Conservation (phyloP, 2,888 invertebrate genomes). For the Ophion ventricosus region DNA sequence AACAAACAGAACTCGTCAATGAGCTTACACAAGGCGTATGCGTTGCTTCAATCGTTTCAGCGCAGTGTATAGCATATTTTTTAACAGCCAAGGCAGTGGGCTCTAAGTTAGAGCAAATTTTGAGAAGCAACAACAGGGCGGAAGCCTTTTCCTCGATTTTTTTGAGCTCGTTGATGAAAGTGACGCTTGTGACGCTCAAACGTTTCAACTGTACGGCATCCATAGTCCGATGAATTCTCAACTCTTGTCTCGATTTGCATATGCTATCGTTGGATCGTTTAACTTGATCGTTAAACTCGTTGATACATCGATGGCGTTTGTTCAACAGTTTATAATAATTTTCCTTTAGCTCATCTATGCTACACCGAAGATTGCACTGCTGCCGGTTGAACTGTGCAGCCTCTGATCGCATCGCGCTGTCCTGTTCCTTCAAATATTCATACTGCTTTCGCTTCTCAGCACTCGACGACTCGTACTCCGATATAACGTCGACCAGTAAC, state of each 20-base stretch:
- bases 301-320: slow-evolving; percentile 71
- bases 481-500: slow-evolving; percentile 72
- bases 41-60: slow-evolving; percentile 77
- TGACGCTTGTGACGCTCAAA: slow-evolving; percentile 87
- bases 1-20: background rate
- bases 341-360: slow-evolving; percentile 73
- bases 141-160: slow-evolving; percentile 85
- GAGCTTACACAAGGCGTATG: slow-evolving; percentile 62
- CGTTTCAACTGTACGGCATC: slow-evolving; percentile 85
- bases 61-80: slow-evolving; percentile 69
- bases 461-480: slow-evolving; percentile 76
- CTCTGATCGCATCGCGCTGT: slow-evolving; percentile 84
- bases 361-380: slow-evolving; percentile 72
- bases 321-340: slow-evolving; percentile 67
- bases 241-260: slow-evolving; percentile 84
- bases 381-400: slow-evolving; percentile 80
- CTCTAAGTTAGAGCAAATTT: slow-evolving; percentile 88
- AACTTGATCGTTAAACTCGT: slow-evolving; percentile 70
- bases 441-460: slow-evolving; percentile 79
- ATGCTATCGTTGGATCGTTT: slow-evolving; percentile 75
- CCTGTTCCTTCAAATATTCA: slow-evolving; percentile 84
- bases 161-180: slow-evolving; percentile 83
- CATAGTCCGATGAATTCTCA: slow-evolving; percentile 84
- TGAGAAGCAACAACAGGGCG: slow-evolving; percentile 86
- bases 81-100: slow-evolving; percentile 81